A percentile compares a stretch with the other conserved stretches of the same genome.
phyloP scores from a whole-genome alignment of 1,140 invertebrate species.

The Neodiprion pinetum region DNA sequence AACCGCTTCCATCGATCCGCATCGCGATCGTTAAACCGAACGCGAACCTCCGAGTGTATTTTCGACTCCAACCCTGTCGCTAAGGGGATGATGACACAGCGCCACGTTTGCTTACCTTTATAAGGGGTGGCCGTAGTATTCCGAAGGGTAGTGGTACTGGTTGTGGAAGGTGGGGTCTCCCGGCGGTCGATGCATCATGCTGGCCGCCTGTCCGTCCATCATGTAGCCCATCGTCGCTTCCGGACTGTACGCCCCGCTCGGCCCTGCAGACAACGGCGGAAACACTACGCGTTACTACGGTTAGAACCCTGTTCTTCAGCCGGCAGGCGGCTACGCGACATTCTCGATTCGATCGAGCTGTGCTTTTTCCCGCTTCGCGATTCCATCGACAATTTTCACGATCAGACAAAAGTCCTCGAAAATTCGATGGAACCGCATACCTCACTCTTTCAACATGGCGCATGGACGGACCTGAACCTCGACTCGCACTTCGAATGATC shows the following conservation, averaged over 20 bases:
- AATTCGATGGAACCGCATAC: not conserved
- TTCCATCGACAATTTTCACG: too few species aligned
- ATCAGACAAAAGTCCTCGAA: constrained; percentile 13
- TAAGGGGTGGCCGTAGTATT: constrained; percentile 91
- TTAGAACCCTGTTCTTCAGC: constrained; percentile 60
- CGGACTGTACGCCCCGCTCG: constrained; percentile 93
- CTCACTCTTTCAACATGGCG: not conserved
- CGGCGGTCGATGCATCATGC: constrained; percentile 92
- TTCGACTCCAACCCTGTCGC: too few species aligned
- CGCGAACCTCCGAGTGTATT: too few species aligned
- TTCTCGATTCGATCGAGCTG: constrained; percentile 36
- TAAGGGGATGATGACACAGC: too few species aligned
- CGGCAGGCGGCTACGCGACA: constrained; percentile 50
- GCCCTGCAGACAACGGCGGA: constrained; percentile 84
- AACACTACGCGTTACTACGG: constrained; percentile 76
- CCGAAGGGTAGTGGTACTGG: constrained; percentile 89
- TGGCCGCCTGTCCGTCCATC: constrained; percentile 91
- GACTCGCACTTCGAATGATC: too few species aligned
- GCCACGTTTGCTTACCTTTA: constrained; percentile 58
- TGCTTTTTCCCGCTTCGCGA: not conserved
- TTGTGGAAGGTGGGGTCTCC: constrained; percentile 89
- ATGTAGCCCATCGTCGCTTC: constrained; percentile 95
- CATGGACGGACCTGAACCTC: not conserved
- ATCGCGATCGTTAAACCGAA: too few species aligned
- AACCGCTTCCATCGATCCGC: too few species aligned